A percentile compares a stretch with the other conserved stretches of the same genome.
These are phyloP conservation scores for Halictus rubicundus DNA, from an alignment of 1,140 invertebrate species.

Conservation along the genomic window DNA sequence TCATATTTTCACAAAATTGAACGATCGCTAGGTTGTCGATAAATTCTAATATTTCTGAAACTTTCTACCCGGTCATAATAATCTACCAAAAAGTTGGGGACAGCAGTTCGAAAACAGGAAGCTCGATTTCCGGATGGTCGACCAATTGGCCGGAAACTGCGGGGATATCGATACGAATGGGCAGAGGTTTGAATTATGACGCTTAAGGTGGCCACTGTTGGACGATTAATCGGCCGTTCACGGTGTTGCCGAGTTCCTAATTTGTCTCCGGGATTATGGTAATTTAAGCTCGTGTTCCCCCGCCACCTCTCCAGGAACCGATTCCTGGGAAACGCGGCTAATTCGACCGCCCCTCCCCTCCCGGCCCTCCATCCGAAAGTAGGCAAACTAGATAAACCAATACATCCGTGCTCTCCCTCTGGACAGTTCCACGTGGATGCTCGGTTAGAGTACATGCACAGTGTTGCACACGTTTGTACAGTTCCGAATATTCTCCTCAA, in stretches of 20 bases:
- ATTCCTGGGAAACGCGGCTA: constrained; percentile 39
- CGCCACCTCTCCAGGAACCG: not conserved
- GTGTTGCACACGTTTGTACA: too few relatives aligned
- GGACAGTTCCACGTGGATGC: not conserved
- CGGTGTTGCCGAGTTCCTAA: constrained; percentile 53
- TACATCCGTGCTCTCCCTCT: not conserved
- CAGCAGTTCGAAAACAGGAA: too few relatives aligned
- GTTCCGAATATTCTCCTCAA: too few relatives aligned
- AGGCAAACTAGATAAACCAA: constrained; percentile 57
- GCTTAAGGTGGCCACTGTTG: constrained; percentile 32
- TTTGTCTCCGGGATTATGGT: constrained; percentile 58
- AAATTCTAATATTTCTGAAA: too few relatives aligned
- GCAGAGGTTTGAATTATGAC: constrained; percentile 44
- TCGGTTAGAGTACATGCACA: too few relatives aligned
- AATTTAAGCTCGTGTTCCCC: constrained; percentile 40
- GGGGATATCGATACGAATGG: constrained; percentile 1
- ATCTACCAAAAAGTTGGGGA: too few relatives aligned
- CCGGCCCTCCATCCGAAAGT: constrained; percentile 48
- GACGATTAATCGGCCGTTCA: constrained; percentile 57
- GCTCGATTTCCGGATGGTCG: not conserved
- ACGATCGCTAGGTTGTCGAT: too few relatives aligned
- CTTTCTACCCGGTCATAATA: too few relatives aligned
- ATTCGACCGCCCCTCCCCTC: constrained; percentile 50
- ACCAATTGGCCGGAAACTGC: not conserved
- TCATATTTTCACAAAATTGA: too few relatives aligned